Base-by-base conservation (phyloP, 2,797 vertebrate species). In the Bradypodion ventrale region DNA sequence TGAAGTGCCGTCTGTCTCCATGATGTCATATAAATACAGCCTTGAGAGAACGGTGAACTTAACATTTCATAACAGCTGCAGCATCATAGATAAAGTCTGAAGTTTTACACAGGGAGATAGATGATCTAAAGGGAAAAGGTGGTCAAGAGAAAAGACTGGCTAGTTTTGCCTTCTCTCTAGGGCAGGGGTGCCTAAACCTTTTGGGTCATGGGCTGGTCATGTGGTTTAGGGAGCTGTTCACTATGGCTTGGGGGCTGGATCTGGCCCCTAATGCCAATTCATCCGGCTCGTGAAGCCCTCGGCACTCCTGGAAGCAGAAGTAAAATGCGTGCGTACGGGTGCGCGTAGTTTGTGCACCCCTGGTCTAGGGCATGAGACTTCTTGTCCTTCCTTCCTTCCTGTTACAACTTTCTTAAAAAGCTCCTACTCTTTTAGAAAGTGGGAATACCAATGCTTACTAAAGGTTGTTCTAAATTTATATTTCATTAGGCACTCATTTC, bases 1-100 rank as follows among this genome's bases (percentile, higher is more conserved):
- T 65, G 82, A 79, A 85, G 59, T 85, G 84, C 79, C 84, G 82
- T 77, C 73, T 70, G 84, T 76, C 78, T 81, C 84, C 65, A 77
- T 85, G 84, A 76, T 81, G 78, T 85, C 84, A 77, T 85, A 60
- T 82, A 82, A 77, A 81, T 70, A 81, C 23, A n/a, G 27, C 25
- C 42, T 81, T 62, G 78, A 27, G 52, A 69, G 77, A 76, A 77
- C 35, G 16, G 37, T 42, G 66, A 75, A 76, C 84, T 52, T 70
- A 56, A 29, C 65, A 49, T 81, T 85, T 70, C 65, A 70, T 85
- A 81, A 85, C 44, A 46, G 52, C 78, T 37, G n/a, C 40, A 3
- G 62, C 35, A 75, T 68, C 15, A 25, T 19, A 77, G 79, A 70
- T 63, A 69, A 85, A 82, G 52, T 46, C 79, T 77, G 69, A 70